phyloP scores from a whole-genome alignment of 2,797 vertebrate species.

The Margarornis squamiger region DNA sequence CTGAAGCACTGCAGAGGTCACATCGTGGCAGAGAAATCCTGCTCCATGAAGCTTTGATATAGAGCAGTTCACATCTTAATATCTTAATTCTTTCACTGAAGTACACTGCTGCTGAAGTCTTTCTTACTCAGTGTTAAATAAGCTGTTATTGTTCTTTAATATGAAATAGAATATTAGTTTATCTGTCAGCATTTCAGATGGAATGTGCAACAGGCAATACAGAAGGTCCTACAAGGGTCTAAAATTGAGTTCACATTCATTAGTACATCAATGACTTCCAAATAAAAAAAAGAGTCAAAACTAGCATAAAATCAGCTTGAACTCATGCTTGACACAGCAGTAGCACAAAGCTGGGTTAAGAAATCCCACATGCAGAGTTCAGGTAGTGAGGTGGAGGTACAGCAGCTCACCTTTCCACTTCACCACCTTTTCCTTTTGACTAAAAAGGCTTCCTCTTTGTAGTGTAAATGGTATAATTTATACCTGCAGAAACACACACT shows the following conservation, averaged over 20 bases:
- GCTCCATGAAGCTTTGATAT: conserved; percentile 12
- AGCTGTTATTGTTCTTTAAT: conserved; percentile 21
- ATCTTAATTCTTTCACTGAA: neutral
- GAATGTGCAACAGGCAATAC: neutral
- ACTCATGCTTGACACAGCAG: neutral
- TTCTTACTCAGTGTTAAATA: conserved; percentile 20
- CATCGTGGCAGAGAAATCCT: neutral
- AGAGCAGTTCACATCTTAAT: conserved; percentile 17
- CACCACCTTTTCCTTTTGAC: neutral
- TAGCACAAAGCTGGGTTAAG: neutral
- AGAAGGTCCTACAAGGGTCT: neutral
- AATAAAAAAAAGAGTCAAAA: neutral
- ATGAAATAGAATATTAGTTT: neutral
- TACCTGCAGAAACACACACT: neutral
- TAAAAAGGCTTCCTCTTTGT: neutral
- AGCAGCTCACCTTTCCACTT: neutral
- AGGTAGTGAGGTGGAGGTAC: neutral
- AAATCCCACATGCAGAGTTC: neutral
- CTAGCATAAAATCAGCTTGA: neutral
- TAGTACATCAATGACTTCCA: neutral
- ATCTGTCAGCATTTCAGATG: neutral
- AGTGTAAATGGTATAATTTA: neutral
- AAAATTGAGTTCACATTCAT: neutral
- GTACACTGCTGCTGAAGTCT: neutral
- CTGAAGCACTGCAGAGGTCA: conserved; percentile 48